Conservation (phyloP, 2,888 invertebrate genomes). For the Gerris lacustris region DNA sequence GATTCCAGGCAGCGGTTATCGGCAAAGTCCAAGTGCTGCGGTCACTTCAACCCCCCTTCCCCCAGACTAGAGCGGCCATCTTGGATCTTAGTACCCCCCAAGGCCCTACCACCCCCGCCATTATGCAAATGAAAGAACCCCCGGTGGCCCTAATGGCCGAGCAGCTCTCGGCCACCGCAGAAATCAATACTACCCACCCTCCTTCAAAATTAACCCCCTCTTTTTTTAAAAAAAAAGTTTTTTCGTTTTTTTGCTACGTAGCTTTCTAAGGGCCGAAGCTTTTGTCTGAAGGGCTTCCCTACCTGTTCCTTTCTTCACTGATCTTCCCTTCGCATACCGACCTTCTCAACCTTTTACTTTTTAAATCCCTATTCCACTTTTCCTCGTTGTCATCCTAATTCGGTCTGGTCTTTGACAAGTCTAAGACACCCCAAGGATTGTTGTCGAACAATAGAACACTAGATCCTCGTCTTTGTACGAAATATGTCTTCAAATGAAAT, state of each 20-base stretch:
- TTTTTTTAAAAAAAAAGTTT: not conserved
- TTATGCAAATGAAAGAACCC: slow-evolving; percentile 5
- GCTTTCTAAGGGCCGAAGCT: not conserved
- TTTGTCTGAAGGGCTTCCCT: not conserved
- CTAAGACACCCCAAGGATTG: no score
- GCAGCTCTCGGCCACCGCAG: slow-evolving; percentile 3
- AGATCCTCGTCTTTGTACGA: no score
- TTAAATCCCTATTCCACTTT: no score
- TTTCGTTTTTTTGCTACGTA: not conserved
- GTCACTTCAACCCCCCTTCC: not conserved
- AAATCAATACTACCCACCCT: not conserved
- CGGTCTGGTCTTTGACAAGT: no score
- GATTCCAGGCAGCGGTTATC: slow-evolving; percentile 5
- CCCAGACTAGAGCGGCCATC: not conserved
- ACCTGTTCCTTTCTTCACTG: not conserved
- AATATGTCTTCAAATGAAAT: no score
- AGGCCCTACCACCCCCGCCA: not conserved
- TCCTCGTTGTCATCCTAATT: no score
- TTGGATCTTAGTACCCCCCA: not conserved
- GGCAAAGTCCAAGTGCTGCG: slow-evolving; percentile 5
- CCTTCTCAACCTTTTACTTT: not conserved
- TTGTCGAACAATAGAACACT: no score
- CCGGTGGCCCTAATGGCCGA: slow-evolving; percentile 1
- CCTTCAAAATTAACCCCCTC: not conserved
- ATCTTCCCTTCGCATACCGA: not conserved